Percentiles rank a stretch among this genome's conserved stretches.
phyloP scores from a whole-genome alignment of 2,888 invertebrate genomes.

The Ophonus ardosiacus region DNA sequence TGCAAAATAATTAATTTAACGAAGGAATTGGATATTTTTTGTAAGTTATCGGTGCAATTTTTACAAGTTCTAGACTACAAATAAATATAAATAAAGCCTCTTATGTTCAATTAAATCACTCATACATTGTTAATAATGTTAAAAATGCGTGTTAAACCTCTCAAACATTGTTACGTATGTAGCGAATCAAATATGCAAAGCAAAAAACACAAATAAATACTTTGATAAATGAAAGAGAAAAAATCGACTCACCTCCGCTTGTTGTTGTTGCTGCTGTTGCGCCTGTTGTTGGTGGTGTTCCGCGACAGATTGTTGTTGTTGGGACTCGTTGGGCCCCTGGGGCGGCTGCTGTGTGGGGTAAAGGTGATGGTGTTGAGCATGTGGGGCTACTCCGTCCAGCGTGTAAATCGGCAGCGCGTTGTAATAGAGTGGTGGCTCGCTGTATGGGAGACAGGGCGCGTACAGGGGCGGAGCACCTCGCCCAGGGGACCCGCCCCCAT shows the following conservation, averaged over 20 bases:
- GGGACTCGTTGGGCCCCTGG: conserved; percentile 36
- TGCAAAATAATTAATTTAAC: too few relatives aligned
- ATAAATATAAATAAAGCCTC: too few relatives aligned
- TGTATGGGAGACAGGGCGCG: conserved; percentile 67
- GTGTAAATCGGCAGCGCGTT: conserved; percentile 71
- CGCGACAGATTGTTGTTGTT: conserved; percentile 51
- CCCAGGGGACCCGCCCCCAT: conserved; percentile 65
- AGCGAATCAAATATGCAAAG: too few relatives aligned
- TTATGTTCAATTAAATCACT: too few relatives aligned
- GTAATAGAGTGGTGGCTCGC: conserved; percentile 69
- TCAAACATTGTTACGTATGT: too few relatives aligned
- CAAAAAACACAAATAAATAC: too few relatives aligned
- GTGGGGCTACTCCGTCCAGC: conserved; percentile 69
- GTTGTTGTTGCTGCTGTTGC: conserved; percentile 75
- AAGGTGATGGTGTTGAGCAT: conserved; percentile 4
- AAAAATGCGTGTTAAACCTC: too few relatives aligned
- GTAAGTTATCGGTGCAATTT: too few relatives aligned
- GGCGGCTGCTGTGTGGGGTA: conserved; percentile 36
- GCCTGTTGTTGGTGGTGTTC: conserved; percentile 74
- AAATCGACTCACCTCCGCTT: not conserved
- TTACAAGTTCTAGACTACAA: too few relatives aligned
- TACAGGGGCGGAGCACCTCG: conserved; percentile 64
- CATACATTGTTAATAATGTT: too few relatives aligned
- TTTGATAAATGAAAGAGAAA: too few relatives aligned
- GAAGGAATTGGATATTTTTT: too few relatives aligned